These are phyloP conservation scores for Cremastinae sp. DNA, from an alignment of 2,888 invertebrate species.

Conservation along the genomic window DNA sequence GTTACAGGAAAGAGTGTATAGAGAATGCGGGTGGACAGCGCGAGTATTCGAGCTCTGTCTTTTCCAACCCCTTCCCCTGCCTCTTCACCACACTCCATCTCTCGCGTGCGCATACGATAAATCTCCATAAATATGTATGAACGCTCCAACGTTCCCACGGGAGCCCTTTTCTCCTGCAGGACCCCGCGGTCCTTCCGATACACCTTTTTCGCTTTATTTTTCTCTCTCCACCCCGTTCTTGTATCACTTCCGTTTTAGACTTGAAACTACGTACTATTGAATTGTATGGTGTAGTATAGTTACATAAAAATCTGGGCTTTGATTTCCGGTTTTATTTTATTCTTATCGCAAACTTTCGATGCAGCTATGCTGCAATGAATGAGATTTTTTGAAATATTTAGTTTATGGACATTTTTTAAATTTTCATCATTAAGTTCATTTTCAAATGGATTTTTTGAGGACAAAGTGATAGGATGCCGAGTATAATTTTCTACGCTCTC, in stretches of 20 bases:
- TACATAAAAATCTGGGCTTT: too few species aligned
- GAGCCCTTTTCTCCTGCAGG: conserved; percentile 59
- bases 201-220: conserved; percentile 13
- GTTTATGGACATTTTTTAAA: too few species aligned
- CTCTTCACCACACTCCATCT: conserved; percentile 32
- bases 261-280: background rate
- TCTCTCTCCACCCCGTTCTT: conserved; percentile 12
- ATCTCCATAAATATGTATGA: conserved; percentile 75
- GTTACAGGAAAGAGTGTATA: conserved; percentile 36
- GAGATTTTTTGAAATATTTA: too few species aligned
- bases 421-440: too few species aligned
- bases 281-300: conserved; percentile 11
- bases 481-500: conserved; percentile 5
- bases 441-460: background rate
- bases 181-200: conserved; percentile 32
- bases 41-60: background rate
- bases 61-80: background rate
- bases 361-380: too few species aligned
- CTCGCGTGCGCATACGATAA: conserved; percentile 70
- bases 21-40: conserved; percentile 52
- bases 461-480: background rate
- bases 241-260: conserved; percentile 13
- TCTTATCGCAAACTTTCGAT: too few species aligned
- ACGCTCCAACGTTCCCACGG: conserved; percentile 65
- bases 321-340: too few species aligned